phyloP scores from a whole-genome alignment of 2,888 invertebrate genomes.

The Biston stratarius region DNA sequence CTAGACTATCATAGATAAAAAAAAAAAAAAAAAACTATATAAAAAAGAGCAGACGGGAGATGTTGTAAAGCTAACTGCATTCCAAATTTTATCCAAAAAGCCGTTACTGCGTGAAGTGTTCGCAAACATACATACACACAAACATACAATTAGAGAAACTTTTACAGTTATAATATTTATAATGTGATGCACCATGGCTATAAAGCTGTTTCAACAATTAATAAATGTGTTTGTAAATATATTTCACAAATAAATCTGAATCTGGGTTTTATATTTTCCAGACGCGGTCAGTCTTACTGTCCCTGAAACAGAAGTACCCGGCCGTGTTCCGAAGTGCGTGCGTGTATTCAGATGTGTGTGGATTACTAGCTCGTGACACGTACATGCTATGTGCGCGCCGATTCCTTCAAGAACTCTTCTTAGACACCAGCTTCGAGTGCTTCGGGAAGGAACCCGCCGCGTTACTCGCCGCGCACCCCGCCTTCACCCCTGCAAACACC shows the following conservation, averaged over 20 bases:
- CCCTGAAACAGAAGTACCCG: slow-evolving; percentile 90
- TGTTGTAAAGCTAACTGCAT: too few relatives aligned
- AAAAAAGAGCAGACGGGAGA: too few relatives aligned
- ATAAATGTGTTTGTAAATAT: not conserved
- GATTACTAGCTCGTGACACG: slow-evolving; percentile 91
- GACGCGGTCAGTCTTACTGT: slow-evolving; percentile 93
- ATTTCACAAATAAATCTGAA: not conserved
- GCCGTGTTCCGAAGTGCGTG: slow-evolving; percentile 94
- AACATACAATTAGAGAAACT: too few relatives aligned
- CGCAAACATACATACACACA: too few relatives aligned
- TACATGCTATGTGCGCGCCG: slow-evolving; percentile 94
- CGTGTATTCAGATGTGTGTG: slow-evolving; percentile 96
- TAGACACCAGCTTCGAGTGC: slow-evolving; percentile 92
- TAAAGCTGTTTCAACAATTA: too few relatives aligned
- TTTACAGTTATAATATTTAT: too few relatives aligned
- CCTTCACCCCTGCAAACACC: slow-evolving; percentile 21
- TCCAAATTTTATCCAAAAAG: too few relatives aligned
- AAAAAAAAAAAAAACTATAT: too few relatives aligned
- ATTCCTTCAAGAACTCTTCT: slow-evolving; percentile 97
- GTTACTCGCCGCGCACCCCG: slow-evolving; percentile 63
- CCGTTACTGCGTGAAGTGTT: too few relatives aligned
- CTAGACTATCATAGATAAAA: too few relatives aligned
- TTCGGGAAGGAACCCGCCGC: slow-evolving; percentile 83
- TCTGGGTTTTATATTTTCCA: slow-evolving; percentile 63
- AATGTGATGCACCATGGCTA: too few relatives aligned